Evolutionary conservation across 2,113 vertebrate species (phyloP), one percentile per base, ranked within the genome.

Genomic region (Oostethus manadensis): DNA sequence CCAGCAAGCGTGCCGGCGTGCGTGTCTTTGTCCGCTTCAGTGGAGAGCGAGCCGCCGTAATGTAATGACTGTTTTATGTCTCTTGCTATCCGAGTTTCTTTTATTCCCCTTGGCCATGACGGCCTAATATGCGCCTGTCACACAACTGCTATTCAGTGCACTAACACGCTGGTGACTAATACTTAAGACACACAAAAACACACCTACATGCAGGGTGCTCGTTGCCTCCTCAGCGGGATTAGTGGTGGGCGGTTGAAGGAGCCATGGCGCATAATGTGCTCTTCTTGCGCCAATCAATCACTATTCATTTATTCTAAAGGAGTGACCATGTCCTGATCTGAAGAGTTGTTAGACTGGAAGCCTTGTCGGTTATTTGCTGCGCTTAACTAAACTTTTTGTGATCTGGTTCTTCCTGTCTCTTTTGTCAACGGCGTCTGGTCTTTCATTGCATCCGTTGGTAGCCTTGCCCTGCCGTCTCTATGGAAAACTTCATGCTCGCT

Each of bases 51-150:
- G 26, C 47, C 57, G 57, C n/a, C 65, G 65, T 59, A 72, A 70
- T 71, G 76, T 84, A 87, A 87, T 84, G 79, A 82, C 76, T 84
- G 77, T 86, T 82, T 83, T 82, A 81, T 76, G 66, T 71, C 66
- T 72, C 68, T 80, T 73, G 67, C 80, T 72, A 71, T 65, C 76
- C 4, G 62, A 82, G 70, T 60, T 56, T 79, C 77, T 84, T 86
- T 83, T 78, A 83, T 82, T 73, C 78, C 13, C 1, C 72, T 18
- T 64, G 77, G 80, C 85, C 79, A 58, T 86, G 86, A 85, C 78
- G 80, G 82, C 76, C 79, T 88, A 85, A 85, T 85, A 82, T 86
- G 81, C 71, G 79, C 82, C 84, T 88, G 84, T 86, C 84, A 88
- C 73, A 84, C 76, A 77, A 68, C 71, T 74, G 64, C 75, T 76